These are phyloP conservation scores for Crocidura indochinensis DNA, from an alignment of 2,797 vertebrate genomes.

Conservation along the genomic window DNA sequence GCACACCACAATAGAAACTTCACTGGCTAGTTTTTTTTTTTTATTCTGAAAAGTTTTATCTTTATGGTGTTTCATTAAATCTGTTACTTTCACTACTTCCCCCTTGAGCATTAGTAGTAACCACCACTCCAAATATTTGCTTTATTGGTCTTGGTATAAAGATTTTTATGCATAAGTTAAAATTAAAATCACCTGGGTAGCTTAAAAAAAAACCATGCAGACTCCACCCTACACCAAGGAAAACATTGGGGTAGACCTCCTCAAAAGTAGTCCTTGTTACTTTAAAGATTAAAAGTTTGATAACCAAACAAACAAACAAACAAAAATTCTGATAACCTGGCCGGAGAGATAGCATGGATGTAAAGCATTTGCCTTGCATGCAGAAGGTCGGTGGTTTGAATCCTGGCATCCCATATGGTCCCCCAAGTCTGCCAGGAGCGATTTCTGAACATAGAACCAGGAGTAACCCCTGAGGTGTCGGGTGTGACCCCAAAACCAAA, in stretches of 20 bases:
- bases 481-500: too few species aligned
- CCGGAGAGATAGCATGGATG: too few species aligned
- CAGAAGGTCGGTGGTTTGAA: too few species aligned
- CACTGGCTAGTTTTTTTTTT: constrained; percentile 17
- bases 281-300: neutral
- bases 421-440: too few species aligned
- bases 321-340: too few species aligned
- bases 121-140: constrained; percentile 63
- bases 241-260: neutral
- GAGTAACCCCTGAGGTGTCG: too few species aligned
- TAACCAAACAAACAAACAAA: too few species aligned
- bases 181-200: constrained; percentile 63
- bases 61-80: constrained; percentile 76
- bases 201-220: neutral
- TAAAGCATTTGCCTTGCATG: too few species aligned
- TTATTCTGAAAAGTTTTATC: constrained; percentile 74
- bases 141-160: constrained; percentile 51
- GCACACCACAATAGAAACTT: constrained; percentile 73
- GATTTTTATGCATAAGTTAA: constrained; percentile 41
- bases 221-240: neutral
- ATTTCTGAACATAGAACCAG: too few species aligned
- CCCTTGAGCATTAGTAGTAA: constrained; percentile 62
- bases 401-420: too few species aligned
- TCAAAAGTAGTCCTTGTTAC: constrained; percentile 10
- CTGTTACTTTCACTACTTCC: constrained; percentile 69